Conservation (phyloP, 2,888 invertebrate species). For the Trisateles emortualis region DNA sequence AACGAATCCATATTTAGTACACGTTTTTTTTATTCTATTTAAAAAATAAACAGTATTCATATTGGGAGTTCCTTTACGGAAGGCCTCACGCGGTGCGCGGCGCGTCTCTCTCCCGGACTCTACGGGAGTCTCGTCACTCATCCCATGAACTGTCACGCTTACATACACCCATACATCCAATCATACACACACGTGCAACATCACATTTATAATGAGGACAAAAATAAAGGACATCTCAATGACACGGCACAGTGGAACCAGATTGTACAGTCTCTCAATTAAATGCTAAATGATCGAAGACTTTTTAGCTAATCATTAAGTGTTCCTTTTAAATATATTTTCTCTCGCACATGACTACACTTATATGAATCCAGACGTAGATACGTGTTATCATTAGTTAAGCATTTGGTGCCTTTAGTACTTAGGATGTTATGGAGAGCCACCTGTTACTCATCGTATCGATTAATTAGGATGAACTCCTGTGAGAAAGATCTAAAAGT, state of each 20-base stretch:
- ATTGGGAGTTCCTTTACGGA: conserved; percentile 42
- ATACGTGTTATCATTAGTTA: no score
- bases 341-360: background rate
- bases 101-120: conserved; percentile 18
- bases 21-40: background rate
- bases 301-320: background rate
- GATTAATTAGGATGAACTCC: no score
- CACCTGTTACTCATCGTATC: no score
- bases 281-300: conserved; percentile 25
- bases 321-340: background rate
- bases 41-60: background rate
- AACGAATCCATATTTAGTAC: background rate
- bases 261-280: conserved; percentile 27
- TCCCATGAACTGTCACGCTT: conserved; percentile 17
- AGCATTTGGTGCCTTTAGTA: no score
- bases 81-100: conserved; percentile 54
- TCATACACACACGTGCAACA: conserved; percentile 30
- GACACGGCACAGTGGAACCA: conserved; percentile 34
- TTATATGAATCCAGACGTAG: no score
- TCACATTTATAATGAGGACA: conserved; percentile 26
- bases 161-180: conserved; percentile 16
- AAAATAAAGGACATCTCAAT: conserved; percentile 34
- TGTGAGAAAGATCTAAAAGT: no score
- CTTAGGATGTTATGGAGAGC: no score
- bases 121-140: conserved; percentile 48